Conservation (phyloP, 2,797 vertebrate genomes). For the Artibeus lituratus region DNA sequence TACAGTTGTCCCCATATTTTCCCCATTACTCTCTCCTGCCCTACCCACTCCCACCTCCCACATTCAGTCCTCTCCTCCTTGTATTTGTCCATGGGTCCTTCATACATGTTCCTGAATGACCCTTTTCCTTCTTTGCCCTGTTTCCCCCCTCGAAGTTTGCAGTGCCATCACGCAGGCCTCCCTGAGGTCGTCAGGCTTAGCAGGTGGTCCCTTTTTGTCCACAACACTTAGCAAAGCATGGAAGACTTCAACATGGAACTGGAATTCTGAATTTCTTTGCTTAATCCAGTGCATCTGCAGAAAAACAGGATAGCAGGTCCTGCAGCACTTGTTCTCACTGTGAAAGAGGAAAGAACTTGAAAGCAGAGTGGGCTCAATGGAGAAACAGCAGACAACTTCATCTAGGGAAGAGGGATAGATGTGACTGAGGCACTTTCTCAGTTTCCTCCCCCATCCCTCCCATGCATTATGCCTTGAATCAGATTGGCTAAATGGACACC, state of each 20-base stretch:
- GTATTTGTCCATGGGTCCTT: too few species aligned
- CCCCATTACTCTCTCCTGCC: too few species aligned
- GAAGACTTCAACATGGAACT: neutral
- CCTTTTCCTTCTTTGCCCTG: too few species aligned
- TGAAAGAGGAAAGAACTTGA: neutral
- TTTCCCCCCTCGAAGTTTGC: neutral
- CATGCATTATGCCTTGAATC: neutral
- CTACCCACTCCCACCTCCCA: too few species aligned
- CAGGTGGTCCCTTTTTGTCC: neutral
- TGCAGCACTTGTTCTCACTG: neutral
- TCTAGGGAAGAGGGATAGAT: neutral
- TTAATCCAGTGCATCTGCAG: neutral
- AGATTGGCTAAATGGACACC: too few species aligned
- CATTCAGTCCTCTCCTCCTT: too few species aligned
- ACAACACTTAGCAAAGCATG: neutral
- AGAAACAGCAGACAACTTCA: neutral
- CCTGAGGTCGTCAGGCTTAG: neutral
- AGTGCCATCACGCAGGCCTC: neutral
- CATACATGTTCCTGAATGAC: too few species aligned
- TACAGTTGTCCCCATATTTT: too few species aligned
- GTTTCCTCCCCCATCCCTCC: neutral
- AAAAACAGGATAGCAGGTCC: neutral
- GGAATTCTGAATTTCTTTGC: neutral
- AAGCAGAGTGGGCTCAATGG: neutral
- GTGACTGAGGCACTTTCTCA: neutral